Base-by-base conservation (phyloP, 2,797 vertebrate genomes). In the Muraenolepis orangiensis region DNA sequence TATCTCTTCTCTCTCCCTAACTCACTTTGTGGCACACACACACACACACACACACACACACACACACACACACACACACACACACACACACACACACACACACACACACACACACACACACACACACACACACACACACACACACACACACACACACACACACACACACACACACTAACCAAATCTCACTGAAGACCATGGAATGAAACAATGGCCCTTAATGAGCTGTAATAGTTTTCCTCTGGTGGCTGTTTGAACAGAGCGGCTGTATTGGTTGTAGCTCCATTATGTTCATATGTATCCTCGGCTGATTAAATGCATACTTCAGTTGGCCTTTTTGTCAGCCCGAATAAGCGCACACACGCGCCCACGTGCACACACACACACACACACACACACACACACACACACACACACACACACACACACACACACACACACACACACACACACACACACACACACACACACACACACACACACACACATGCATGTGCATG, bases 1-100 rank as follows among this genome's bases (percentile, higher is more conserved):
- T 40, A 1, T 61, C 46, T 69, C 1, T 32, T 61, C 46, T 69
- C 1, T 32, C 30, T 34, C 36, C 18, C 12, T 71, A 42, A 3
- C 40, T 61, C 42, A 74, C 31, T 73, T 1, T 69, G 69, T 74
- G 69, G 13, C 40, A 42, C 46, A 51, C 46, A 51, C 4, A 51
- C 46, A 51, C 46, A 51, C 16, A 51, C 46, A 20, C 32, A 34
- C 32, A 34, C 32, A 34, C 32, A 34, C 32, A 34, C 32, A 34
- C 32, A 34, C 32, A 34, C 32, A 34, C 32, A 34, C 32, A 34
- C 32, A 34, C 32, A 34, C 32, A 34, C 32, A 34, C 32, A 34
- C 32, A 34, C 32, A 34, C 32, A 34, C 32, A 34, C 32, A 34
- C 32, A 34, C 32, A 34, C 32, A 34, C 32, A 34, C 32, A 51